Evolutionary conservation across 2,888 invertebrate genomes (phyloP), one percentile per base, ranked within the genome.

Genomic region (Scrobipalpa atriplicella): DNA sequence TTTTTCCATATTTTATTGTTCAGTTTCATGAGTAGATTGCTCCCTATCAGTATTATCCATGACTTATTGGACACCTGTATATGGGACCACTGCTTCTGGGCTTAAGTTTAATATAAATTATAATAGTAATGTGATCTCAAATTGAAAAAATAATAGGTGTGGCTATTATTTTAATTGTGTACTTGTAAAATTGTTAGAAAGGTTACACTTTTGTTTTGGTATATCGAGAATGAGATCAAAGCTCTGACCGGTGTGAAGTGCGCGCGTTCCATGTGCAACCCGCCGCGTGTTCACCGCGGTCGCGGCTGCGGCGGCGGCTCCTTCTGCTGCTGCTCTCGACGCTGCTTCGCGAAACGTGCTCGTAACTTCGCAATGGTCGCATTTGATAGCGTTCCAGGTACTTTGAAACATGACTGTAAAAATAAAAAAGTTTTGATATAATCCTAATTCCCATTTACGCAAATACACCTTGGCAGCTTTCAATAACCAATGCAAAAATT

Each of bases 361-460:
- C 96, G 90, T 69, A 96, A 83, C 78, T 95, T 95, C 62, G 93
- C 83, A 76, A 97, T 94, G 67, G 94, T 94, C 56, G 93, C 89
- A 75, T 94, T 94, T 58, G 96, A 94, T 77, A 98, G 92, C 60
- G 96, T 95, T 68, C 96, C 96, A 75, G 97, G 96, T 82, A 96
- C 94, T 90, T 95, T 95, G 87, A 98, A 98, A 83, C 97, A 96
- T 78, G 95, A 94, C 96, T 97, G 92, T n/a, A 65, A 94, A 95
- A 72, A 78, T 75, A 73, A 77, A 52, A 41, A 63, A 2, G 11
- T 54, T 52, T 8, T 16, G n/a, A 11, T 51, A 51, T 29, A 5
- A 29, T 3, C 5, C 2, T 29, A 5, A 29, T 29, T 29, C 29
- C 5, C 5, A 29, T 29, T 29, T 29, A 29, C 5, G n/a, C n/a